Conservation (phyloP, 2,888 invertebrate genomes). For the Linnaemya tessellans region DNA sequence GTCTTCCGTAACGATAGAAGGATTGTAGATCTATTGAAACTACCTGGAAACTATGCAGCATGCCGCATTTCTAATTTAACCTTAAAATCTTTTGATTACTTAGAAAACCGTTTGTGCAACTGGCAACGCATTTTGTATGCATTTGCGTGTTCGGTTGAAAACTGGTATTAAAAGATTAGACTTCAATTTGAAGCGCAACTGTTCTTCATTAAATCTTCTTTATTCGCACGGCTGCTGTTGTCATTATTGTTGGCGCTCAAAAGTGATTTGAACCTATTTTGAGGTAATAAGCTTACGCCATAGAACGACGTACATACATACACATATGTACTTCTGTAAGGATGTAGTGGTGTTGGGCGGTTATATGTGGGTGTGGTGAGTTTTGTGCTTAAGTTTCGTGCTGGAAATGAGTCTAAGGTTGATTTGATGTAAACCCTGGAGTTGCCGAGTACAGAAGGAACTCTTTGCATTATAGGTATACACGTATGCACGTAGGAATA, state of each 20-base stretch:
- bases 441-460: conserved; percentile 48
- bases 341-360: too few relatives aligned
- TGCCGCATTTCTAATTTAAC: too few relatives aligned
- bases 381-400: conserved; percentile 57
- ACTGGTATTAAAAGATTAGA: conserved; percentile 34
- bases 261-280: conserved; percentile 28
- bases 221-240: conserved; percentile 7
- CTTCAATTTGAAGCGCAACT: conserved; percentile 64
- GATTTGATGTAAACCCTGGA: conserved; percentile 61
- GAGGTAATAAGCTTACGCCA: conserved; percentile 21
- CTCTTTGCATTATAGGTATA: conserved; percentile 44
- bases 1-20: too few relatives aligned
- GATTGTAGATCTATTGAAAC: too few relatives aligned
- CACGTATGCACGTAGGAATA: conserved; percentile 1
- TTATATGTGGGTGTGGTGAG: conserved; percentile 62
- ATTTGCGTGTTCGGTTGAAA: too few relatives aligned
- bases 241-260: background rate
- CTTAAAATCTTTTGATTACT: too few relatives aligned
- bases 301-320: background rate
- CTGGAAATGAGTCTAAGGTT: conserved; percentile 61
- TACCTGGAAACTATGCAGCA: too few relatives aligned
- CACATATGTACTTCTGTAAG: conserved; percentile 17
- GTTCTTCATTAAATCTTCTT: conserved; percentile 47
- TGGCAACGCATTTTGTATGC: too few relatives aligned
- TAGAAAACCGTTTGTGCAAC: too few relatives aligned